Conservation (phyloP, 2,113 vertebrate genomes). For the Antigone vipio region DNA sequence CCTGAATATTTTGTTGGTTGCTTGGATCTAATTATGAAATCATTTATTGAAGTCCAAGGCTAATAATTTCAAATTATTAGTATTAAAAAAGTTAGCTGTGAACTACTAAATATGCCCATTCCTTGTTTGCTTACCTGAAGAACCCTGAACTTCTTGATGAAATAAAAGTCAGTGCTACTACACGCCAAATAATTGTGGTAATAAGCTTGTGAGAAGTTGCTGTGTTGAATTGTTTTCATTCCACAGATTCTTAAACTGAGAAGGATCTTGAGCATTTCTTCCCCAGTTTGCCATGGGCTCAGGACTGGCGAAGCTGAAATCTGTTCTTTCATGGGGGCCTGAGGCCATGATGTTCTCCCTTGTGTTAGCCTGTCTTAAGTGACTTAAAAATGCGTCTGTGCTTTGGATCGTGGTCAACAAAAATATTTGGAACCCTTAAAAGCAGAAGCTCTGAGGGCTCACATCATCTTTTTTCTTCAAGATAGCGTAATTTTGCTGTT, state of each 20-base stretch:
- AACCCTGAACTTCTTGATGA: background rate
- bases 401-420: background rate
- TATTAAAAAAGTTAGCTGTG: background rate
- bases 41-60: background rate
- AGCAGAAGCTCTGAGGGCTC: background rate
- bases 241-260: background rate
- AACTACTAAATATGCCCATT: background rate
- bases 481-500: background rate
- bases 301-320: background rate
- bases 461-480: background rate
- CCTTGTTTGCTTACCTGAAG: background rate
- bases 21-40: background rate
- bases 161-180: background rate
- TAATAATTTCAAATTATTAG: background rate
- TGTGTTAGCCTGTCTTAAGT: background rate
- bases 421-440: background rate
- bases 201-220: background rate
- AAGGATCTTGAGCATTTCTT: background rate
- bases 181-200: background rate
- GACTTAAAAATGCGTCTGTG: background rate
- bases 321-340: background rate
- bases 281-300: background rate
- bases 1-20: background rate
- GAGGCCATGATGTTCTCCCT: background rate
- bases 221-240: slow-evolving; percentile 28